Base-by-base conservation (phyloP, 2,797 vertebrate genomes). In the Hoplostethus mediterraneus region DNA sequence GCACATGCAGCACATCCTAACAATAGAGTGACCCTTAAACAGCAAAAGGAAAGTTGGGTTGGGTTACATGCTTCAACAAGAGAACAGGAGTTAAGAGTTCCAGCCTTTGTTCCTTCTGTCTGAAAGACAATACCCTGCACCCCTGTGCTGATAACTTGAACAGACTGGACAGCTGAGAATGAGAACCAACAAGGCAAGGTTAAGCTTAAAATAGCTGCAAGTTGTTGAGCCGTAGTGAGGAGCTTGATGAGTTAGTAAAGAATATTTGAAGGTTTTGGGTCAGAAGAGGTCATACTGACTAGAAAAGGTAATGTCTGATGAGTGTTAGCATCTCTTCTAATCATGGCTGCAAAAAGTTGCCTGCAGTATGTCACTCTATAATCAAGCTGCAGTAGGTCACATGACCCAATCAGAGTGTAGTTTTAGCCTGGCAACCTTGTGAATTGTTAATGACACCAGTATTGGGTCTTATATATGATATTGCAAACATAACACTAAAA, bases 61-160 rank as follows among this genome's bases (percentile, higher is more conserved):
- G 45, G 17, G 71, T 58, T 47, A 63, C 79, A 69, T 67, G 69
- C 71, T 62, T 51, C 0, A 0, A 47, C 69, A 56, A 13, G 63
- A 63, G 8, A 54, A 13, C 25, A 44, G 62, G 0, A 1, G 31
- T 40, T 38, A 55, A 9, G n/a, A 51, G 54, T 42, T 63, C 38
- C 65, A 55, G 21, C 11, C 40, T 63, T 55, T 61, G 42, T 49
- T 68, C 21, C 6, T 42, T 42, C 7, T 17, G 56, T 63, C 21
- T 57, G 42, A n/a, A 47, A 44, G 45, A 51, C 38, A 73, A 60
- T 42, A 16, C 21, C 28, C 38, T 52, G 40, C 45, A 44, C 28
- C n/a, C 48, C 42, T 31, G 21, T 62, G 6, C 5, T 8, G 47
- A 30, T 25, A 49, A 17, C 55, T 63, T 13, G 14, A 59, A 30